Evolutionary conservation across 2,797 vertebrate genomes (phyloP).

Genomic region (Tokudaia muenninki): DNA sequence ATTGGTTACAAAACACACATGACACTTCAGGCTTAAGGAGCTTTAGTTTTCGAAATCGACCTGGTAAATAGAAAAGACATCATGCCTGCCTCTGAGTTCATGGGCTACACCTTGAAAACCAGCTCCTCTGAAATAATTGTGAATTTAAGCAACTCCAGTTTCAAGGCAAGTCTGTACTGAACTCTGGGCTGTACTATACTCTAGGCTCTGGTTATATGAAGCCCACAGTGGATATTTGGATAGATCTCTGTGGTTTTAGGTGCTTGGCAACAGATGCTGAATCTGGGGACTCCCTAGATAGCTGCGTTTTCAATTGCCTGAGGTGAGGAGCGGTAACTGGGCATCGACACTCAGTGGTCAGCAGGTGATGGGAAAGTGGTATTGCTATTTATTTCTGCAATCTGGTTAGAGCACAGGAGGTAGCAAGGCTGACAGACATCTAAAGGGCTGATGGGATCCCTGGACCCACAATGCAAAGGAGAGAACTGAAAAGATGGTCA

Average conservation of each 20-base stretch:
- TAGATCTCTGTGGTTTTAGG: neutral
- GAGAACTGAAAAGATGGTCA: neutral
- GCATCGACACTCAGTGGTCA: neutral
- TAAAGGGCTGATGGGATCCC: neutral
- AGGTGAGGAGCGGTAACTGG: neutral
- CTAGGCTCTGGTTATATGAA: neutral
- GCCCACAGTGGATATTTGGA: slow-evolving; percentile 1
- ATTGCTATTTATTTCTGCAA: slow-evolving; percentile 26
- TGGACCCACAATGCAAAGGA: neutral
- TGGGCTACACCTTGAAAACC: neutral
- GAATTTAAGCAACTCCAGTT: slow-evolving; percentile 25
- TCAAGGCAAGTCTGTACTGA: slow-evolving; percentile 23
- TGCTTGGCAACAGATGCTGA: neutral
- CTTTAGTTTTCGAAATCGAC: slow-evolving; percentile 66
- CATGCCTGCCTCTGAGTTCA: slow-evolving; percentile 46
- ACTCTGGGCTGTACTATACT: neutral
- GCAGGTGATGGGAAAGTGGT: neutral
- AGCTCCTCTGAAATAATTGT: neutral
- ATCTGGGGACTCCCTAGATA: neutral
- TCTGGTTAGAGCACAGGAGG: neutral
- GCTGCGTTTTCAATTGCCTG: neutral
- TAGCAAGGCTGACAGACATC: neutral
- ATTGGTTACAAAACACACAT: slow-evolving; percentile 57
- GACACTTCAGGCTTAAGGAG: slow-evolving; percentile 64
- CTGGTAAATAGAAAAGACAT: slow-evolving; percentile 1